Conservation (phyloP, 2,888 invertebrate genomes). For the Leucoma salicis region DNA sequence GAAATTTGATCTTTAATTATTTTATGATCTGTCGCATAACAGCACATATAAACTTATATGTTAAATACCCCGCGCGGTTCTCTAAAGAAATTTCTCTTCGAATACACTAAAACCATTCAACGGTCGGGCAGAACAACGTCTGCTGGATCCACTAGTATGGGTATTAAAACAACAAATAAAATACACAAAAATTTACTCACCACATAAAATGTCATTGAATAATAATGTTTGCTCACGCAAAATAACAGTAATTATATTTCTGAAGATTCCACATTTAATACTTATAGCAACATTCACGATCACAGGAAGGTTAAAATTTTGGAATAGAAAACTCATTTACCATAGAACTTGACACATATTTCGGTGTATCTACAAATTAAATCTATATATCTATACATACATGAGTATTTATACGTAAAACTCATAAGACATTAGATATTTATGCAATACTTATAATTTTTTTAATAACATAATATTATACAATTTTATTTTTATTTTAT, state of each 20-base stretch:
- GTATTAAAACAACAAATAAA: constrained; percentile 39
- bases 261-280: constrained; percentile 70
- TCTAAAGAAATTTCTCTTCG: no score
- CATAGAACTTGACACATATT: constrained; percentile 57
- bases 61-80: no score
- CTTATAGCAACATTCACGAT: constrained; percentile 74
- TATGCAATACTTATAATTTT: constrained; percentile 30
- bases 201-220: constrained; percentile 69
- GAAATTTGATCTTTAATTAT: no score
- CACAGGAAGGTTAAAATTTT: constrained; percentile 78
- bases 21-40: no score
- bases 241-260: constrained; percentile 72
- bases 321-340: constrained; percentile 76
- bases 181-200: constrained; percentile 81
- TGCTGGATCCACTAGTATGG: no score
- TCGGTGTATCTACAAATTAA: constrained; percentile 73
- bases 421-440: constrained; percentile 36
- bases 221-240: constrained; percentile 60
- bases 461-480: constrained; percentile 33
- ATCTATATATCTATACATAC: constrained; percentile 42
- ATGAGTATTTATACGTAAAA: constrained; percentile 60
- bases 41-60: no score
- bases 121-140: no score
- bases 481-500: no score
- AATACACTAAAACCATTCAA: no score